A percentile compares a stretch with the other conserved stretches of the same genome.
Conservation (phyloP, 2,113 vertebrate species). For the Numenius arquata region DNA sequence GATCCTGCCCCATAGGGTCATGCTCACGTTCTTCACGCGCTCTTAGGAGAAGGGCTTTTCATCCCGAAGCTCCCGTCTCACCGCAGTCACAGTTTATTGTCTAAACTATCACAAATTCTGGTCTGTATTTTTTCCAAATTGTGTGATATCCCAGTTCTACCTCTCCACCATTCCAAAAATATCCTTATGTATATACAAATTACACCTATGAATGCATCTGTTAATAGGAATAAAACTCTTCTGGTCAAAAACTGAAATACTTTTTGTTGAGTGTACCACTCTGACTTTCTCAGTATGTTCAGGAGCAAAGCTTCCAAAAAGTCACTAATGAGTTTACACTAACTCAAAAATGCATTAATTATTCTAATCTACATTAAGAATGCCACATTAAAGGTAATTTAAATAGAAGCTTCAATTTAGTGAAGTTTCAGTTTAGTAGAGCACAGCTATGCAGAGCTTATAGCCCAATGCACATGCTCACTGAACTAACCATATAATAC, state of each 20-base stretch:
- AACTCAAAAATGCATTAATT: conserved; percentile 41
- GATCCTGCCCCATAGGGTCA: background rate
- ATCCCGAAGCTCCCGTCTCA: background rate
- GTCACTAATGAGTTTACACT: conserved; percentile 38
- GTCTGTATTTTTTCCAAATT: background rate
- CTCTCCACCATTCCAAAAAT: background rate
- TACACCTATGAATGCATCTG: background rate
- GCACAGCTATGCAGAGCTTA: background rate
- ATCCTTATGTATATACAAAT: background rate
- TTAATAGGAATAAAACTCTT: background rate
- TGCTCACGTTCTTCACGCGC: background rate
- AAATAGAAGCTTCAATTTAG: conserved; percentile 35
- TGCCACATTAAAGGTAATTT: conserved; percentile 34
- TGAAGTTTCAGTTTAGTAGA: background rate
- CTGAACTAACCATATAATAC: background rate
- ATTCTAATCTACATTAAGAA: conserved; percentile 31
- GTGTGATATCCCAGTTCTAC: background rate
- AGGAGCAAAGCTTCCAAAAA: conserved; percentile 21
- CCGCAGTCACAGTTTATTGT: background rate
- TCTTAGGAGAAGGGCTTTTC: background rate
- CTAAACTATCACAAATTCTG: background rate
- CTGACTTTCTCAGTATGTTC: background rate
- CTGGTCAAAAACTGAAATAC: background rate
- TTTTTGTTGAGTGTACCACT: background rate
- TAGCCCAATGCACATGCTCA: background rate